These are phyloP conservation scores for Epinephelus moara DNA, from an alignment of 2,113 vertebrate genomes.

Conservation along the genomic window DNA sequence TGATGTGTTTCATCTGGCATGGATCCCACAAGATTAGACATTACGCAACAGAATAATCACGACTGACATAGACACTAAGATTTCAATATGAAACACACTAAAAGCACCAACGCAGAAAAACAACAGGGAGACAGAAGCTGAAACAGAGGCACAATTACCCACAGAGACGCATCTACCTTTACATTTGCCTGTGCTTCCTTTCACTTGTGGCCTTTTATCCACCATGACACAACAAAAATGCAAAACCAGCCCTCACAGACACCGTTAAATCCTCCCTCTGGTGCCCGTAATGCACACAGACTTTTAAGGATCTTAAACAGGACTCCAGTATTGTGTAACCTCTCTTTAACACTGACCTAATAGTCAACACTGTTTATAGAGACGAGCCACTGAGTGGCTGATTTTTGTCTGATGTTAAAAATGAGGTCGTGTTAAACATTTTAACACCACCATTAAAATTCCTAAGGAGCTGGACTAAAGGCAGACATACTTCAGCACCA, in stretches of 20 bases:
- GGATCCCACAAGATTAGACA: slow-evolving; percentile 14
- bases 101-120: not conserved
- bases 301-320: not conserved
- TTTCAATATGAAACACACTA: not conserved
- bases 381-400: too few relatives aligned
- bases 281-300: not conserved
- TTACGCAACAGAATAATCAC: not conserved
- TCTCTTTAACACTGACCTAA: too few relatives aligned
- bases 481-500: too few relatives aligned
- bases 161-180: not conserved
- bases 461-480: too few relatives aligned
- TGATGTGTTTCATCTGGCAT: slow-evolving; percentile 18
- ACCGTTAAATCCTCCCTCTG: not conserved
- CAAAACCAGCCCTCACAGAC: not conserved
- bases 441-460: too few relatives aligned
- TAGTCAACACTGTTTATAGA: not conserved
- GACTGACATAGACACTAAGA: not conserved
- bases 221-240: too few relatives aligned
- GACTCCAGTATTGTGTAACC: not conserved
- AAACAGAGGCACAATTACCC: not conserved
- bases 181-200: not conserved
- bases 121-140: not conserved
- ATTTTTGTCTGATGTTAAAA: too few relatives aligned
- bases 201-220: not conserved
- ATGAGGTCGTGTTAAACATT: too few relatives aligned